Evolutionary conservation across 2,797 vertebrate genomes (phyloP).

Genomic region (Tiaroga cobitis): DNA sequence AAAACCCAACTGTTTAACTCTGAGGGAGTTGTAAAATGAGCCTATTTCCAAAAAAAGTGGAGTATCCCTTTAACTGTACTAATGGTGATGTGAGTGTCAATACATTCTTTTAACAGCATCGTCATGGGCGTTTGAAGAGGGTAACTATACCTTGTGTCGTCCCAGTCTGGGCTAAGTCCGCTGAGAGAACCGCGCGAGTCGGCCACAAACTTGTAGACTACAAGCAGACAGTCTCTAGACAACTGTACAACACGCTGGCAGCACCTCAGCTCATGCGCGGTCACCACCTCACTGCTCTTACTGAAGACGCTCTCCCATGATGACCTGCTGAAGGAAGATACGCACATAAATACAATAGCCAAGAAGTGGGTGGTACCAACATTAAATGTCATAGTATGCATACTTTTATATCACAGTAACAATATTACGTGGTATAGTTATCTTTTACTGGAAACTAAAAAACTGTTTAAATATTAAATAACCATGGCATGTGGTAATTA

Average conservation of each 20-base stretch:
- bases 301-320: constrained; percentile 94
- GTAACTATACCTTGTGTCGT: constrained; percentile 88
- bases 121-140: constrained; percentile 30
- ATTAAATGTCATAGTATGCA: neutral
- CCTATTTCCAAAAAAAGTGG: too few species aligned
- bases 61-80: too few species aligned
- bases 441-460: neutral
- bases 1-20: too few species aligned
- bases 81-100: neutral
- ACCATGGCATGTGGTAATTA: neutral
- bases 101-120: constrained; percentile 65
- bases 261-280: constrained; percentile 90
- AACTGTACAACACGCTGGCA: constrained; percentile 94
- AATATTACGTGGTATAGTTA: neutral
- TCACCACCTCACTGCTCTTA: constrained; percentile 89
- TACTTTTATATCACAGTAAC: neutral
- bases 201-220: constrained; percentile 93
- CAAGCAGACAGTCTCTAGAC: constrained; percentile 93
- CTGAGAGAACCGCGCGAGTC: constrained; percentile 88
- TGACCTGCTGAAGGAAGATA: constrained; percentile 78
- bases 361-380: neutral
- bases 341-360: constrained; percentile 34
- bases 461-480: neutral
- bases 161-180: constrained; percentile 87
- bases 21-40: too few species aligned